Conservation (phyloP, 2,113 vertebrate genomes). For the Mastomys natalensis region DNA sequence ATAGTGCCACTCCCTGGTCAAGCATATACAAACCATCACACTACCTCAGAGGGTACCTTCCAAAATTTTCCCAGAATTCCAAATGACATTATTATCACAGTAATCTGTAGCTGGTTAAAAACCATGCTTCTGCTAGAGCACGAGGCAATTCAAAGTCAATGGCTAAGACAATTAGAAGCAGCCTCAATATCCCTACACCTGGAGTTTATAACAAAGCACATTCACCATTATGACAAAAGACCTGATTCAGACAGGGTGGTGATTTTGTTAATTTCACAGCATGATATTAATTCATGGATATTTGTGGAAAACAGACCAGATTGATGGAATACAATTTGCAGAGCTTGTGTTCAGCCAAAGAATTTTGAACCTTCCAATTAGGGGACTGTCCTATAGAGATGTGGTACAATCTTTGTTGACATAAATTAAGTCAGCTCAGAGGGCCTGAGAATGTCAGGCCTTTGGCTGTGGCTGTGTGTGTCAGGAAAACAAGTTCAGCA, state of each 20-base stretch:
- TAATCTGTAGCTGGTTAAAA: not conserved
- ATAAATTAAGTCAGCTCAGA: not conserved
- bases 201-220: not conserved
- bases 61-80: not conserved
- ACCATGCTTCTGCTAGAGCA: not conserved
- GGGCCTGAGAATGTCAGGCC: not conserved
- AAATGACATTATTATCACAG: not conserved
- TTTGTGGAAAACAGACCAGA: not conserved
- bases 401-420: not conserved
- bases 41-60: not conserved
- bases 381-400: not conserved
- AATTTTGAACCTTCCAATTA: not conserved
- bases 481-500: not conserved
- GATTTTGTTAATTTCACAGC: not conserved
- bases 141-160: not conserved
- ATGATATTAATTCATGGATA: not conserved
- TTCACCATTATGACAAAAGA: not conserved
- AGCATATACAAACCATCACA: too few species aligned
- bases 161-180: not conserved
- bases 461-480: not conserved
- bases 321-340: not conserved
- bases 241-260: not conserved
- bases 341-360: not conserved
- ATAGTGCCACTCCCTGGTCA: too few species aligned
- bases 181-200: not conserved